Percentiles rank a stretch among this genome's conserved stretches.
Evolutionary conservation across 2,888 invertebrate species (phyloP).

Genomic region (Pristionchus arcanus): DNA sequence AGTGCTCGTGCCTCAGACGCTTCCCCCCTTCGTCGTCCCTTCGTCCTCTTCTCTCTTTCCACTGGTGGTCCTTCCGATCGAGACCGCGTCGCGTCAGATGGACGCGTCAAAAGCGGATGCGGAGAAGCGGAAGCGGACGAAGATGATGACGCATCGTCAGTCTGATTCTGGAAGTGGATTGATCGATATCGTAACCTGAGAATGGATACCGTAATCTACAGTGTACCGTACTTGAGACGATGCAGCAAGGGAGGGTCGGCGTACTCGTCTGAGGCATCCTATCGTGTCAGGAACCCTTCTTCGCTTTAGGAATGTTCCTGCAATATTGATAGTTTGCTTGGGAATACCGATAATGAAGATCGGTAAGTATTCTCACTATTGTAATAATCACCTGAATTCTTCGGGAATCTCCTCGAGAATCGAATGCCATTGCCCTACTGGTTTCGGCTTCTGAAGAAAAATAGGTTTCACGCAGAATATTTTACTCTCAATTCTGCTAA

Average conservation of each 20-base stretch:
- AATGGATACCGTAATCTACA: neutral
- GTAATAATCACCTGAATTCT: slow-evolving; percentile 59
- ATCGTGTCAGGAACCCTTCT: slow-evolving; percentile 63
- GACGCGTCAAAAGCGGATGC: slow-evolving; percentile 15
- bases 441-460: slow-evolving; percentile 64
- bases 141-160: neutral
- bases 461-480: neutral
- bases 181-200: neutral
- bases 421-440: slow-evolving; percentile 78
- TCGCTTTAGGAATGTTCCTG: slow-evolving; percentile 77
- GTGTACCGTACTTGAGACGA: slow-evolving; percentile 22
- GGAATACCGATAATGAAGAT: neutral
- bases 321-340: neutral
- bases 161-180: slow-evolving; percentile 1
- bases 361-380: neutral
- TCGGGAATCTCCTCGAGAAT: slow-evolving; percentile 78
- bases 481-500: neutral
- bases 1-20: slow-evolving; percentile 44
- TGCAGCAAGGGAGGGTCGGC: slow-evolving; percentile 10
- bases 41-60: neutral
- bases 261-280: slow-evolving; percentile 25
- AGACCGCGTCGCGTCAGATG: neutral
- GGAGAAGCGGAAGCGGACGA: slow-evolving; percentile 30
- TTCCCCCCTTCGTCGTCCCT: neutral
- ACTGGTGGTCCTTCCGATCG: slow-evolving; percentile 25